Evolutionary conservation across 1,140 invertebrate genomes (phyloP), one percentile per base, ranked within the genome.

Genomic region (Diorhabda sublineata): DNA sequence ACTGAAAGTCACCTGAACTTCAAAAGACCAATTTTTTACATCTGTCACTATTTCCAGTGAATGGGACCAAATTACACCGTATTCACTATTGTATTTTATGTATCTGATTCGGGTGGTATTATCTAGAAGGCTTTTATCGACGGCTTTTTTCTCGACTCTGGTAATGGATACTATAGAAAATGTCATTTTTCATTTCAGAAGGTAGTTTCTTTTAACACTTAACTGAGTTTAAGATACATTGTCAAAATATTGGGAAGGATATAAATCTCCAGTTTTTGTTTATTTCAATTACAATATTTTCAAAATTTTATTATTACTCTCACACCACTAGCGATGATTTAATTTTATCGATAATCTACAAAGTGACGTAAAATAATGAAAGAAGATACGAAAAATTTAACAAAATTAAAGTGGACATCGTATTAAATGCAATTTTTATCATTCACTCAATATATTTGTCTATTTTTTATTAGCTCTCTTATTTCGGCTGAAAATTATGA

Each of bases 1-100:
- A 44, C 47, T 8, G 47, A 41, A 66, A 75, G 70, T 75, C 71
- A 75, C 74, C 74, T 75, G 74, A 75, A 65, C 66, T 42, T 44
- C 45, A 67, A 67, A 67, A 67, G 65, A 67, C 65, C 65, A 67
- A 67, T 67, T 67, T 67, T 67, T 67, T 67, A 67, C 65, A 67
- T 67, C 65, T 67, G 65, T 67, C 65, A 67, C 57, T 45, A 67
- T 67, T 67, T 67, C 45, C 52, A 41, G n/a, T 67, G 57, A 67
- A 67, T 67, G n/a, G 65, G 6, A 9, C 65, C 58, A 67, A 67
- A 67, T 67, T 67, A 67, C 65, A 67, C 45, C 65, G 65, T 60
- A 61, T 67, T 67, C 65, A 52, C 57, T 67, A 67, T 67, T 67
- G 65, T 67, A 58, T 67, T 60, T 60, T 59, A 67, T 67, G 65